Evolutionary conservation across 2,888 invertebrate genomes (phyloP).

Genomic region (Gonocerus acuteangulatus): DNA sequence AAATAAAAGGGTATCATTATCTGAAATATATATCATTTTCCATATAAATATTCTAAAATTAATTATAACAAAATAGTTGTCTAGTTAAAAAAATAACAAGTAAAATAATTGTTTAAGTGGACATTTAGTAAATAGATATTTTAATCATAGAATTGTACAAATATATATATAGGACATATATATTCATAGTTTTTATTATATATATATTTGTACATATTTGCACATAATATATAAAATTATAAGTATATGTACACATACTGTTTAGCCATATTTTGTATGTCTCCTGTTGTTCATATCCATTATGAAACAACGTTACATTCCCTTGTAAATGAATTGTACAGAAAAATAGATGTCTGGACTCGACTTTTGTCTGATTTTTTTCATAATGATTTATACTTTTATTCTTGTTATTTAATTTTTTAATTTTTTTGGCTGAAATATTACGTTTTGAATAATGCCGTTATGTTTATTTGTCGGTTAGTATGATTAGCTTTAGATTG

Average conservation of each 20-base stretch:
- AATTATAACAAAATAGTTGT: constrained; percentile 9
- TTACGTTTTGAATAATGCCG: background rate
- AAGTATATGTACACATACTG: constrained; percentile 5
- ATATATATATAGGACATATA: background rate
- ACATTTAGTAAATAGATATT: constrained; percentile 3
- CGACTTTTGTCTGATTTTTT: background rate
- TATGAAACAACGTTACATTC: constrained; percentile 10
- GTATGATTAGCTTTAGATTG: no score
- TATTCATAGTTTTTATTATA: background rate
- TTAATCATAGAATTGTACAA: constrained; percentile 12
- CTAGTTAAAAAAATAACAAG: constrained; percentile 6
- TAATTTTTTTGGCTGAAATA: background rate
- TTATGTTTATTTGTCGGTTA: background rate
- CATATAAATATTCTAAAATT: constrained; percentile 12
- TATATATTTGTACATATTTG: constrained; percentile 23
- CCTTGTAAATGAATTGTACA: constrained; percentile 23
- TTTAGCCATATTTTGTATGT: constrained; percentile 8
- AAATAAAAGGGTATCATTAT: no score
- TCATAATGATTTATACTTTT: background rate
- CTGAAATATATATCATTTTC: background rate
- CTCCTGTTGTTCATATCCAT: constrained; percentile 10
- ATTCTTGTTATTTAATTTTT: background rate
- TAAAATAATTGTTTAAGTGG: constrained; percentile 10
- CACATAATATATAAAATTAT: constrained; percentile 7
- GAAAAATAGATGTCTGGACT: constrained; percentile 11